Conservation (phyloP, 1,140 invertebrate genomes). For the Trachelipus rathkii region DNA sequence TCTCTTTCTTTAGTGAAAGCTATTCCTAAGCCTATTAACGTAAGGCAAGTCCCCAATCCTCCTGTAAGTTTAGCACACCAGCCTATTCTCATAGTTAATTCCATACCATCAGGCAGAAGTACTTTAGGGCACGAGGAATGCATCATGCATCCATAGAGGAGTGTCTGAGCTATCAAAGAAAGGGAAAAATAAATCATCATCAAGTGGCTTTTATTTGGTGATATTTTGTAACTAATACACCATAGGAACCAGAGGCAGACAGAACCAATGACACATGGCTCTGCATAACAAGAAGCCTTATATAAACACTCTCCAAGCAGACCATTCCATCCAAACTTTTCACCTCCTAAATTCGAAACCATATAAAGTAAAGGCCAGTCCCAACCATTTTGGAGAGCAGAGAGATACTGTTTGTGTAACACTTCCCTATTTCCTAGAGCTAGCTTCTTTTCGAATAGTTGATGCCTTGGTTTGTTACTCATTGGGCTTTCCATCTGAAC, state of each 20-base stretch:
- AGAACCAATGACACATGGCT: background rate
- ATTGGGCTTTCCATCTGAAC: background rate
- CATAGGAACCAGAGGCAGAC: background rate
- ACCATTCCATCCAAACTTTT: background rate
- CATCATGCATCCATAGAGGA: background rate
- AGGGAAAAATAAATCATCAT: background rate
- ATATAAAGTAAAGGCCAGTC: background rate
- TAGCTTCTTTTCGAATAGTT: background rate
- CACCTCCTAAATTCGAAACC: background rate
- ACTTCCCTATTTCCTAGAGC: background rate
- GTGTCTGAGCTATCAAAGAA: background rate
- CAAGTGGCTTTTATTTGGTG: background rate
- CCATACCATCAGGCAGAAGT: background rate
- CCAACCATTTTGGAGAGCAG: background rate
- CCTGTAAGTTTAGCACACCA: background rate
- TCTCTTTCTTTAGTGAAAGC: too few species aligned
- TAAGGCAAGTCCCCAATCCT: background rate
- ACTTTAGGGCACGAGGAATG: background rate
- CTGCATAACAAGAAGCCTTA: background rate
- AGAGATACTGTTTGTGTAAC: background rate
- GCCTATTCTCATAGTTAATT: background rate
- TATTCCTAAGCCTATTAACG: too few species aligned
- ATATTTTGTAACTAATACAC: background rate
- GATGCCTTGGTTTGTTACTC: background rate
- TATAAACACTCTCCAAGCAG: background rate